These are phyloP conservation scores for Xylota sylvarum DNA, from an alignment of 2,888 invertebrate genomes.

Conservation along the genomic window DNA sequence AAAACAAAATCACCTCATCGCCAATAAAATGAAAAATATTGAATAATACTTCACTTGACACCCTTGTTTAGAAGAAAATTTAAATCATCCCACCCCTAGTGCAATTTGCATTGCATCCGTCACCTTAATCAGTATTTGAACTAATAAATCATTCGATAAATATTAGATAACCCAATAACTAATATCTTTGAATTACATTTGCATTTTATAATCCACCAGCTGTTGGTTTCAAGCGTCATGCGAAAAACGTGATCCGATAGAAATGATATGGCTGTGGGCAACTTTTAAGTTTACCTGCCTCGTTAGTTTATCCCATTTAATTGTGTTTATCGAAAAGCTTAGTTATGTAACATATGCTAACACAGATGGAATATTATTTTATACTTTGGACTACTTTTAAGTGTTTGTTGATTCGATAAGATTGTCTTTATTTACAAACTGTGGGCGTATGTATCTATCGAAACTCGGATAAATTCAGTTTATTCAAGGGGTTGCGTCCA, in stretches of 20 bases:
- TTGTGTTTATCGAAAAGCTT: slow-evolving; percentile 49
- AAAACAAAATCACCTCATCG: too few relatives aligned
- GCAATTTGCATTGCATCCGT: slow-evolving; percentile 14
- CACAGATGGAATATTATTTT: slow-evolving; percentile 24
- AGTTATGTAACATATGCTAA: slow-evolving; percentile 40
- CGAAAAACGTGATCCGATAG: slow-evolving; percentile 55
- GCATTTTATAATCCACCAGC: slow-evolving; percentile 43
- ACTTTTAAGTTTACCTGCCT: not conserved
- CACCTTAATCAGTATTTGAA: slow-evolving; percentile 43
- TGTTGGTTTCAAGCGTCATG: slow-evolving; percentile 25
- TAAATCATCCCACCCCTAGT: not conserved
- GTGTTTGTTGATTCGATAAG: slow-evolving; percentile 38
- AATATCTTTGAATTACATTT: slow-evolving; percentile 45
- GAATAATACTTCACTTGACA: too few relatives aligned
- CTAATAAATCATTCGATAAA: slow-evolving; percentile 35
- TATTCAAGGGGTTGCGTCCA: not conserved
- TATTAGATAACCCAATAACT: slow-evolving; percentile 49
- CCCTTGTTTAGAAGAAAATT: not conserved
- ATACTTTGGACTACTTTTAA: slow-evolving; percentile 19
- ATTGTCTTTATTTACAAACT: slow-evolving; percentile 4
- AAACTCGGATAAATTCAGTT: not conserved
- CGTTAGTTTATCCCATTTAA: slow-evolving; percentile 36
- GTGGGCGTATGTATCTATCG: not conserved
- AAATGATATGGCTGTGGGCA: slow-evolving; percentile 20
- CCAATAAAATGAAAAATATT: too few relatives aligned